Evolutionary conservation across 2,113 vertebrate genomes (phyloP), one percentile per base, ranked within the genome.

Genomic region (Pseudorectes ferrugineus): DNA sequence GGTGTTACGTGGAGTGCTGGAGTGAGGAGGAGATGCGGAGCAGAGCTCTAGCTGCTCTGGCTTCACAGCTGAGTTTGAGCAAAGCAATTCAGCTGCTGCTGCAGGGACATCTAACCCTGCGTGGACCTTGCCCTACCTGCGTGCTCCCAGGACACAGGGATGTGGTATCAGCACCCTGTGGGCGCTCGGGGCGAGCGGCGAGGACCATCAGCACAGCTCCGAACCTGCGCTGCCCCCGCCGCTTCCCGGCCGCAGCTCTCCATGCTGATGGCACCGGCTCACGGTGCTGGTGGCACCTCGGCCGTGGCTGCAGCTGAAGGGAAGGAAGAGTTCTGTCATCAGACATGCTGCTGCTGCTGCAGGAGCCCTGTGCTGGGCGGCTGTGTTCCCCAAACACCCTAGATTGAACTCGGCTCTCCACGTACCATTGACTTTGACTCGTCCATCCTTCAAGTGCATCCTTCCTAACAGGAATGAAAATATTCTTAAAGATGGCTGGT

Each of bases 291-390:
- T n/a, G 63, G 63, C 63, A 17, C 14, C 40, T 3, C 21, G 21
- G 43, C 54, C 1, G 9, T 4, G 78, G 23, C 43, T 42, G 54
- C 36, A 4, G 66, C 79, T 9, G 67, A 3, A 17, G 31, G 19
- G 7, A 2, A 4, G 15, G 5, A n/a, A n/a, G n/a, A n/a, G 1
- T 4, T 14, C 19, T 33, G 1, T 0, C 11, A 0, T 7, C 33
- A 1, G 28, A 3, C 0, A 0, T 18, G 1, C 4, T 3, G 4
- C 35, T 14, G 1, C 4, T 3, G 4, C 35, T 14, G 65, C 76
- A 5, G 54, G 31, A 62, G n/a, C 35, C 23, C 18, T 1, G 1
- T 1, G 28, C 12, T 2, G 19, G 3, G 10, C 0, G 0, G 20
- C 2, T 7, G 2, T 8, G 1, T 12, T 22, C 35, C 55, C 31